These are phyloP conservation scores for Gadus chalcogrammus DNA, from an alignment of 2,113 vertebrate genomes.

Conservation along the genomic window DNA sequence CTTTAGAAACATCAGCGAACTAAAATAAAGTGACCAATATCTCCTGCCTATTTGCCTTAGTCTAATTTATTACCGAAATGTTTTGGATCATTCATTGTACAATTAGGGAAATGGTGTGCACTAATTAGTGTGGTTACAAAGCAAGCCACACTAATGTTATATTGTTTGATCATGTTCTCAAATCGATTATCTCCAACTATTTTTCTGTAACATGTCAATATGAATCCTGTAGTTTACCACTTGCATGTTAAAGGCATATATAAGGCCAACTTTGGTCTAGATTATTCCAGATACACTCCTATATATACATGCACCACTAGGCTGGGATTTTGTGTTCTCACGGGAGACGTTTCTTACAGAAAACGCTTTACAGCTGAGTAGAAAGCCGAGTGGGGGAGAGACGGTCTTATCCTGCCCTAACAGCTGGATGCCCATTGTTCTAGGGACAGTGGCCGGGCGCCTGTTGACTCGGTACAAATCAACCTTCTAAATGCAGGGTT, in stretches of 20 bases:
- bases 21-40: conserved; percentile 73
- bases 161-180: no score
- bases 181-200: no score
- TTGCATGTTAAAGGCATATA: no score
- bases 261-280: no score
- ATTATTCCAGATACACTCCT: background rate
- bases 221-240: no score
- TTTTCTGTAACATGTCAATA: no score
- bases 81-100: background rate
- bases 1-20: conserved; percentile 60
- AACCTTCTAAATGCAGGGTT: conserved; percentile 50
- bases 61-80: no score
- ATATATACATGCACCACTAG: background rate
- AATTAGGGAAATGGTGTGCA: background rate
- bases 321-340: background rate
- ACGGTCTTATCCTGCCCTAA: conserved; percentile 25
- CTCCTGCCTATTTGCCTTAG: no score
- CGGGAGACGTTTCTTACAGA: conserved; percentile 16
- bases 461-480: conserved; percentile 54
- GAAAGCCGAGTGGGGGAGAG: conserved; percentile 8
- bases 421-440: conserved; percentile 40
- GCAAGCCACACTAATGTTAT: no score
- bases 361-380: conserved; percentile 20
- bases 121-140: no score
- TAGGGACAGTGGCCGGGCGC: conserved; percentile 47